Evolutionary conservation across 2,888 invertebrate species (phyloP).

Genomic region (Gisinianus flammeolus): DNA sequence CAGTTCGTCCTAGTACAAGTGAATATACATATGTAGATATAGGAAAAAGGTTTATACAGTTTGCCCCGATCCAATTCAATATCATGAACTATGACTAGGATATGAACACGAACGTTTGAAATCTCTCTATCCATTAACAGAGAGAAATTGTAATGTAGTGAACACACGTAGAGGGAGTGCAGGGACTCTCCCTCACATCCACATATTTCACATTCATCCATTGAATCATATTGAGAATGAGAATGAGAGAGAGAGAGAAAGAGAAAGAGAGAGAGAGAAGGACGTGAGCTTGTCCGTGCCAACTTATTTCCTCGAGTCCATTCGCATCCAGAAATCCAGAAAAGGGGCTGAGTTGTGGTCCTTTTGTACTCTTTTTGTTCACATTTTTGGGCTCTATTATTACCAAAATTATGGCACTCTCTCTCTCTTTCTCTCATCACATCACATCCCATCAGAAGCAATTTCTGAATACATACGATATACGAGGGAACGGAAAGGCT

Average conservation of each 20-base stretch:
- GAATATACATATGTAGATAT: too few species aligned
- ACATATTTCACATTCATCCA: not conserved
- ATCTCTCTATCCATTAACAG: slow-evolving; percentile 41
- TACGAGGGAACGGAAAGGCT: too few species aligned
- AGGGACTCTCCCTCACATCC: slow-evolving; percentile 10
- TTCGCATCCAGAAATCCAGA: slow-evolving; percentile 29
- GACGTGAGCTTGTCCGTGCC: slow-evolving; percentile 13
- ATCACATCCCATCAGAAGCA: too few species aligned
- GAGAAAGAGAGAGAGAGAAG: not conserved
- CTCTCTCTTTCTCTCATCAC: not conserved
- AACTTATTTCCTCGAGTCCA: not conserved
- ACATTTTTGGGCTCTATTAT: slow-evolving; percentile 42
- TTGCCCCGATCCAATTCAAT: not conserved
- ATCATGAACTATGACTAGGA: slow-evolving; percentile 7
- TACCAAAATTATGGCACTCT: slow-evolving; percentile 46
- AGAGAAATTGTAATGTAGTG: not conserved
- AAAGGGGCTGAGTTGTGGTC: slow-evolving; percentile 44
- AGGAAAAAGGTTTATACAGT: not conserved
- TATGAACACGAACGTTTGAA: slow-evolving; percentile 38
- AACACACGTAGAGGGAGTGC: slow-evolving; percentile 18
- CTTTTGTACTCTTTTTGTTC: slow-evolving; percentile 39
- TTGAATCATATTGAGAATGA: not conserved
- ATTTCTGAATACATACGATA: slow-evolving; percentile 4
- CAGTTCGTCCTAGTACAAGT: too few species aligned
- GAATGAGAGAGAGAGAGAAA: not conserved